Conservation (phyloP, 2,888 invertebrate genomes). For the Napeogenes inachia region DNA sequence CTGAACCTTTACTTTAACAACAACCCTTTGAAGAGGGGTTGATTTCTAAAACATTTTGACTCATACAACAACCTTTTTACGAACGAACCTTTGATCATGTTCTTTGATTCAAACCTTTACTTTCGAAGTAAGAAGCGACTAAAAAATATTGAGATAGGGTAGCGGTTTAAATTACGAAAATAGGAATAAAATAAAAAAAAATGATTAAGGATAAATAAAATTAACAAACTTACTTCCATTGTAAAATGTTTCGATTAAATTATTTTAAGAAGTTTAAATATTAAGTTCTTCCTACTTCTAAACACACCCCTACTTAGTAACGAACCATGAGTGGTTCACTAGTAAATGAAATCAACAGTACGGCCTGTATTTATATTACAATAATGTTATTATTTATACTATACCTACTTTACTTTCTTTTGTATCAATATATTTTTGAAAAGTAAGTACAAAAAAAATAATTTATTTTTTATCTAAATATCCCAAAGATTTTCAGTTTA, state of each 20-base stretch:
- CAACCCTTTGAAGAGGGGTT: not conserved
- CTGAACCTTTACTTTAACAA: not conserved
- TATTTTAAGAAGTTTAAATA: too few species aligned
- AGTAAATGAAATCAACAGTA: not conserved
- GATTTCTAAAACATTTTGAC: not conserved
- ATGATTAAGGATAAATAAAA: not conserved
- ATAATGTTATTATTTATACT: too few species aligned
- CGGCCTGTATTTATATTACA: too few species aligned
- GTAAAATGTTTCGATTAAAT: too few species aligned
- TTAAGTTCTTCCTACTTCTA: too few species aligned
- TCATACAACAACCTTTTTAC: not conserved
- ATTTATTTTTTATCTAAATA: too few species aligned
- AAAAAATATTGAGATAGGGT: not conserved
- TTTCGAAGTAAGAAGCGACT: not conserved
- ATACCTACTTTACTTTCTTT: too few species aligned
- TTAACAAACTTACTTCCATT: too few species aligned
- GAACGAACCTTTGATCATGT: not conserved
- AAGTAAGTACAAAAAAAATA: too few species aligned
- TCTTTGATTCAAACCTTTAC: not conserved
- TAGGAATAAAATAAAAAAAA: not conserved
- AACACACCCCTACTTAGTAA: conserved; percentile 2
- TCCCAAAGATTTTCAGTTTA: too few species aligned
- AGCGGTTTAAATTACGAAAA: not conserved
- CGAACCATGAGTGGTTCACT: conserved; percentile 5
- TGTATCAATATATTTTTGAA: too few species aligned